Evolutionary conservation across 1,140 invertebrate species (phyloP).

Genomic region (Mesaphorura yosii): DNA sequence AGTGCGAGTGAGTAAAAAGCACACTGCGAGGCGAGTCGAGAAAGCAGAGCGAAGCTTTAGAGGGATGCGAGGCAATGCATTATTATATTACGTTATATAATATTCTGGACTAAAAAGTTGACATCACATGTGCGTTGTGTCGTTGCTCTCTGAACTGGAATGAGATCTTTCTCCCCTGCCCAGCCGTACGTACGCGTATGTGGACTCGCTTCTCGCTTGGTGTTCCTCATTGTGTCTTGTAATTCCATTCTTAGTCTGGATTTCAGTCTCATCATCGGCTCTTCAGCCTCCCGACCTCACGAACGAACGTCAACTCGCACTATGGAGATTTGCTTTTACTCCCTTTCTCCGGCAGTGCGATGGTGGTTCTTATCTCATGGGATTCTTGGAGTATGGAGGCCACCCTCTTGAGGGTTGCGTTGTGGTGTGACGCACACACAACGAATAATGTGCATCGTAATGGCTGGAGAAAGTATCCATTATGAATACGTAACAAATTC

Average conservation of each 20-base stretch:
- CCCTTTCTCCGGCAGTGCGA: neutral
- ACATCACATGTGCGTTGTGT: neutral
- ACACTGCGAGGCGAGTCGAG: neutral
- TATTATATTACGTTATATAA: no score
- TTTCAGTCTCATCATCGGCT: no score
- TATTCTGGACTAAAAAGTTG: no score
- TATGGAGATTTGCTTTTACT: neutral
- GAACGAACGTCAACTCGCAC: neutral
- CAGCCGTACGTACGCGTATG: no score
- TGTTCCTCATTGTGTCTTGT: neutral
- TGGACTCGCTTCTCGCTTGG: no score
- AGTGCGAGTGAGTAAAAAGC: neutral
- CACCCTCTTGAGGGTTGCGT: conserved; percentile 27
- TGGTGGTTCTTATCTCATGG: neutral
- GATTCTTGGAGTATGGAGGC: conserved; percentile 11
- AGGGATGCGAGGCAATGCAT: no score
- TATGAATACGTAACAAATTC: no score
- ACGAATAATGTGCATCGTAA: no score
- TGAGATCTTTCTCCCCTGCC: no score
- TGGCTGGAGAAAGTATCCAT: no score
- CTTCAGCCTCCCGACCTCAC: no score
- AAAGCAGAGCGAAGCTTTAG: neutral
- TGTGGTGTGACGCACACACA: conserved; percentile 25
- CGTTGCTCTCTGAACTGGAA: no score
- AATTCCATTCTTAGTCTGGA: neutral